Evolutionary conservation across 2,113 vertebrate genomes (phyloP).

Genomic region (Rhodinocichla rosea): DNA sequence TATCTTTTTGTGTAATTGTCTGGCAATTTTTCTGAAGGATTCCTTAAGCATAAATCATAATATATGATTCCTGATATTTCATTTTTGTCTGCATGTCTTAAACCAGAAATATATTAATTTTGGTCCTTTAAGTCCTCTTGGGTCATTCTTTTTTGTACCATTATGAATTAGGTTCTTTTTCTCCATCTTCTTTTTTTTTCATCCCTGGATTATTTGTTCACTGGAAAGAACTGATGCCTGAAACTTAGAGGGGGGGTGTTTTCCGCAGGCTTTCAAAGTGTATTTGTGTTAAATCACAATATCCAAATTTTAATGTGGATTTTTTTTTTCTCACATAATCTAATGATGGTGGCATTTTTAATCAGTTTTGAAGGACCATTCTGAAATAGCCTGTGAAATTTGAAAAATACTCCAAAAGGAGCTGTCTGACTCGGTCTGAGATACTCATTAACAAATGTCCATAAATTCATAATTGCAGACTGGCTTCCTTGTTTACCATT

Average conservation of each 20-base stretch:
- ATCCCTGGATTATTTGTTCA: background rate
- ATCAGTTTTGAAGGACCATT: slow-evolving; percentile 32
- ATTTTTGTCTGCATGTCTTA: slow-evolving; percentile 25
- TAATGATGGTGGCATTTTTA: slow-evolving; percentile 3
- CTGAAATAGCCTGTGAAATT: slow-evolving; percentile 29
- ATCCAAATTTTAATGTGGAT: background rate
- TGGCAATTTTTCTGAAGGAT: slow-evolving; percentile 41
- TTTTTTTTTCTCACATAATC: slow-evolving; percentile 10
- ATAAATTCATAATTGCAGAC: slow-evolving; percentile 55
- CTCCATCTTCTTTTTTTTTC: background rate
- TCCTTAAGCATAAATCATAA: slow-evolving; percentile 46
- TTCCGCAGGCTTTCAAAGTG: background rate
- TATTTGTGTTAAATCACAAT: background rate
- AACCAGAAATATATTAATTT: slow-evolving; percentile 42
- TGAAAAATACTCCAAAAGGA: slow-evolving; percentile 29
- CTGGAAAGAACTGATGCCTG: background rate
- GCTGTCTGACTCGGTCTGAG: slow-evolving; percentile 30
- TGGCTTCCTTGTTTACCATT: slow-evolving; percentile 58
- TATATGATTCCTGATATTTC: slow-evolving; percentile 30
- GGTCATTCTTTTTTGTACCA: slow-evolving; percentile 12
- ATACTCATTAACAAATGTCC: slow-evolving; percentile 49
- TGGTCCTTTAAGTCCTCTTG: background rate
- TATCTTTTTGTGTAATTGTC: slow-evolving; percentile 48
- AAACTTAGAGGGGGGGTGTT: background rate
- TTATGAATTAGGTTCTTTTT: slow-evolving; percentile 29